Evolutionary conservation across 2,888 invertebrate species (phyloP), one percentile per base, ranked within the genome.

Genomic region (Lycocerus yunnanus): DNA sequence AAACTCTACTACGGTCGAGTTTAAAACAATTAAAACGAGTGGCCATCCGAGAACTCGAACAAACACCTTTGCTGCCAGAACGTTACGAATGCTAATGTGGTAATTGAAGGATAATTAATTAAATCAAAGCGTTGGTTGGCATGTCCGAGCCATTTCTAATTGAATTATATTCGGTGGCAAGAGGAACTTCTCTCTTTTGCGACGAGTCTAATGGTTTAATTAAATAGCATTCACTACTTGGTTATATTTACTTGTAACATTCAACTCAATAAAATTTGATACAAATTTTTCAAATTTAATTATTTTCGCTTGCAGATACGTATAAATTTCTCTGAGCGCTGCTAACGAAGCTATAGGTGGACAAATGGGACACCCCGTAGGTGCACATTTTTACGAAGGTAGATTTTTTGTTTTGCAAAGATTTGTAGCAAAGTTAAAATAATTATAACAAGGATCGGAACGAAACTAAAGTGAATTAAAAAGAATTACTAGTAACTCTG

Each of bases 81-180:
- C 78, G 78, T 73, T 77, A 74, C 77, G 81, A 82, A 83, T 81
- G 80, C 80, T 83, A 83, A 84, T 83, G 82, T 78, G 81, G 80
- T 84, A 84, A 84, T 84, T 84, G 83, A 83, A 84, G 83, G 82
- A 82, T 84, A 85, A 84, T 84, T 84, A 84, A 84, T 84, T 83
- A 78, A 83, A 84, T 84, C 81, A 83, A 83, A 81, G 80, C 76
- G 79, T 78, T 77, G 78, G 82, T 79, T 80, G 79, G 81, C 74
- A 81, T 81, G 82, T 82, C 80, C 81, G 79, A 80, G 80, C 78
- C 78, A 79, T 81, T 78, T 79, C 78, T 81, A 82, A 84, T 84
- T 83, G 79, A 82, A 83, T 84, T 82, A 82, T 80, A 78, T 79
- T 79, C 77, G 79, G 79, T 78, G 80, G 80, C 78, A 76, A 79